Evolutionary conservation across 2,797 vertebrate genomes (phyloP).

Genomic region (Gadopsis bispinosus): DNA sequence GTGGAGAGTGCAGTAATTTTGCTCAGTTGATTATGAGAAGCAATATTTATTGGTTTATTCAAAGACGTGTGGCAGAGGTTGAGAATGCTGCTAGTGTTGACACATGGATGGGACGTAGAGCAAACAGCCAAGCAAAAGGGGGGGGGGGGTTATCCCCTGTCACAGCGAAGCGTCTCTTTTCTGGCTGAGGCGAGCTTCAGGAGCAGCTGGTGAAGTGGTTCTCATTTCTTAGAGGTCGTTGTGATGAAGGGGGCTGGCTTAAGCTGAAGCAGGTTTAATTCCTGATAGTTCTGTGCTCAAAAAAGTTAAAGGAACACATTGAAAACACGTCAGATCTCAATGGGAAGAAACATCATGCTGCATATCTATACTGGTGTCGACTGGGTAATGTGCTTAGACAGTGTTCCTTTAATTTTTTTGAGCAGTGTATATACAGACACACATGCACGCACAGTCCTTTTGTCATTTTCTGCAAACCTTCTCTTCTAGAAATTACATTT

Average conservation of each 20-base stretch:
- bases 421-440: no score
- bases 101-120: background rate
- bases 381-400: no score
- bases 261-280: background rate
- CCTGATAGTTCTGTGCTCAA: no score
- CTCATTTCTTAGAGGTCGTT: slow-evolving; percentile 13
- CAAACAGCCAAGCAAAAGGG: slow-evolving; percentile 8
- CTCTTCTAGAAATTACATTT: background rate
- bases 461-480: background rate
- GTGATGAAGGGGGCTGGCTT: background rate
- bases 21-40: slow-evolving; percentile 42
- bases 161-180: slow-evolving; percentile 4
- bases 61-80: slow-evolving; percentile 22
- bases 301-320: no score
- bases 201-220: slow-evolving; percentile 41
- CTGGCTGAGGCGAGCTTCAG: slow-evolving; percentile 15
- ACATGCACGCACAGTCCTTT: background rate
- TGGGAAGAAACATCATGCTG: no score
- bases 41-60: slow-evolving; percentile 52
- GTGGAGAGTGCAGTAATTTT: slow-evolving; percentile 34
- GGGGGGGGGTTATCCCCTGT: background rate
- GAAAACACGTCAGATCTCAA: no score
- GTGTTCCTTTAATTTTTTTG: no score
- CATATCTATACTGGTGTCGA: no score
- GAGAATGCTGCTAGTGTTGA: slow-evolving; percentile 20